These are phyloP conservation scores for Galeopterus variegatus DNA, from an alignment of 2,113 vertebrate genomes.

Conservation along the genomic window DNA sequence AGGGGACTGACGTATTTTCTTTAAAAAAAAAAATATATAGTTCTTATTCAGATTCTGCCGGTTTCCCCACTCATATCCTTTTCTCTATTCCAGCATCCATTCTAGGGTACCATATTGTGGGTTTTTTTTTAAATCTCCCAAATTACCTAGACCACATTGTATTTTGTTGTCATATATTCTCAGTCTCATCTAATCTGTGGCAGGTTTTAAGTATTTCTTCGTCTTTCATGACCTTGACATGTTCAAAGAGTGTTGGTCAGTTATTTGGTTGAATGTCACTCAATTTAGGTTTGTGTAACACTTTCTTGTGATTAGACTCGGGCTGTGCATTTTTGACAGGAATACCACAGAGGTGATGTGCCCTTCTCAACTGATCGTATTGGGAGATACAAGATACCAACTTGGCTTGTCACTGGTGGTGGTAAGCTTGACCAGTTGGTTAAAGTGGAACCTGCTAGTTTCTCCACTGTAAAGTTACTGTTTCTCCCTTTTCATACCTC, in stretches of 20 bases:
- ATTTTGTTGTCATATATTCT: background rate
- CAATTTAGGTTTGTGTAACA: background rate
- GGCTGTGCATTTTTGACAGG: background rate
- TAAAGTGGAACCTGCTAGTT: background rate
- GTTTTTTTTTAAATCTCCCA: too few species aligned
- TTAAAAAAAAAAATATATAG: too few species aligned
- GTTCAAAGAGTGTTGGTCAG: background rate
- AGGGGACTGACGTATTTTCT: too few species aligned
- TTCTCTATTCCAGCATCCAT: background rate
- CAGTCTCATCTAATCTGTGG: background rate
- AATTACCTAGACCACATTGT: background rate
- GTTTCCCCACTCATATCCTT: background rate
- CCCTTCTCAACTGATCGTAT: background rate
- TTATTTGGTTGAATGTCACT: background rate
- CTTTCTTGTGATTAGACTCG: background rate
- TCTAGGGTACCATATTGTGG: background rate
- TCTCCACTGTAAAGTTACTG: background rate
- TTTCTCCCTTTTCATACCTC: background rate
- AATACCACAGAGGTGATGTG: background rate
- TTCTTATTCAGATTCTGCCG: background rate
- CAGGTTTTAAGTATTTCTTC: background rate
- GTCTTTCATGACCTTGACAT: background rate
- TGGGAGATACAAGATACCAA: background rate
- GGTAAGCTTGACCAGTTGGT: background rate
- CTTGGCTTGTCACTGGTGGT: background rate